Conservation (phyloP, 2,888 invertebrate species). For the Xestobium rufovillosum region DNA sequence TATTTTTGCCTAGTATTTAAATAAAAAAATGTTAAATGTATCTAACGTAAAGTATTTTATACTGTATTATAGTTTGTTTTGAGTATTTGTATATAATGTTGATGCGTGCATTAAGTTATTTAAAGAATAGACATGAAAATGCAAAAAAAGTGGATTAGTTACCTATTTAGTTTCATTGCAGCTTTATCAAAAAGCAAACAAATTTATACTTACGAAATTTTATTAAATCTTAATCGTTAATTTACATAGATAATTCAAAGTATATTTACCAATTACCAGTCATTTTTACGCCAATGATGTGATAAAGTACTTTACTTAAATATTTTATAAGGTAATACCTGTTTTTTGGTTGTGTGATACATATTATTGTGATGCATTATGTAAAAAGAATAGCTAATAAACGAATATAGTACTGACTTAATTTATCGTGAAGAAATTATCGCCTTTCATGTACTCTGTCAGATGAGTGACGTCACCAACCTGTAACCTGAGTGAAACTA, state of each 20-base stretch:
- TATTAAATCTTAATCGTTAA: no score
- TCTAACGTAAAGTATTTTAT: not conserved
- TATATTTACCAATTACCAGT: no score
- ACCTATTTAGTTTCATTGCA: no score
- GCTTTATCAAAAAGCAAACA: no score
- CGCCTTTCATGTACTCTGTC: no score
- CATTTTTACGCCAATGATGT: slow-evolving; percentile 1
- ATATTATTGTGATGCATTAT: slow-evolving; percentile 4
- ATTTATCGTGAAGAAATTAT: no score
- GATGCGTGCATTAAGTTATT: not conserved
- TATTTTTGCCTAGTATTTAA: slow-evolving; percentile 7
- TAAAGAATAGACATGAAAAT: not conserved
- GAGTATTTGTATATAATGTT: not conserved
- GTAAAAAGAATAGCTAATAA: not conserved
- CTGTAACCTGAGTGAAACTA: no score
- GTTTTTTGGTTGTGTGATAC: slow-evolving; percentile 2
- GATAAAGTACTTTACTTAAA: slow-evolving; percentile 1
- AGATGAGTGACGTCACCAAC: no score
- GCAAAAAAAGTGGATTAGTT: no score
- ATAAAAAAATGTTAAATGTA: slow-evolving; percentile 8
- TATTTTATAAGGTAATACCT: not conserved
- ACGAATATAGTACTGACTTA: no score
- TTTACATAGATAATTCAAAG: no score
- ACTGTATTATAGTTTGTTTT: not conserved
- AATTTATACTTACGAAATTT: no score